These are phyloP conservation scores for Zonotrichia albicollis DNA, from an alignment of 2,797 vertebrate species.

Conservation along the genomic window DNA sequence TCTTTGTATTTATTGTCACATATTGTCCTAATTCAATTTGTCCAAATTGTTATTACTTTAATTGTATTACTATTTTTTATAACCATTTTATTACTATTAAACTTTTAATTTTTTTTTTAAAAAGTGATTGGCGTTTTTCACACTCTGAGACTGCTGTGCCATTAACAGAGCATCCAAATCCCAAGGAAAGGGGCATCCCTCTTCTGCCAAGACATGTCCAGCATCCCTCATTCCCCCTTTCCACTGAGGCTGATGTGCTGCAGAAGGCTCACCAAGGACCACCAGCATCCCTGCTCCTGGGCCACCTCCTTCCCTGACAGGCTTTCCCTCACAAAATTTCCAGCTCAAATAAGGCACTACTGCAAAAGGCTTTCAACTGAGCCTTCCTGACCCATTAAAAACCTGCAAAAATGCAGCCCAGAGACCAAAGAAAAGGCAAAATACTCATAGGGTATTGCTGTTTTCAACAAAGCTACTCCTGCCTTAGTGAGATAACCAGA, in stretches of 20 bases:
- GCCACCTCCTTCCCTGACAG: neutral
- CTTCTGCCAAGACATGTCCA: neutral
- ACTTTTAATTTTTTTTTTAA: too few relatives aligned
- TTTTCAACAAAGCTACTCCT: neutral
- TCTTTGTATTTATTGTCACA: too few relatives aligned
- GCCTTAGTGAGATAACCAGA: neutral
- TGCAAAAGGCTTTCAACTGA: neutral
- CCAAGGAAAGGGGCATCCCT: neutral
- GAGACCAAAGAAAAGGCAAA: neutral
- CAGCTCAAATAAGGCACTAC: neutral
- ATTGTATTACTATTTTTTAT: too few relatives aligned
- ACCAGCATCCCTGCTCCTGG: neutral
- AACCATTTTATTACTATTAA: too few relatives aligned
- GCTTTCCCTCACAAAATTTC: neutral
- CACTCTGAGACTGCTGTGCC: neutral
- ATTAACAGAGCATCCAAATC: neutral
- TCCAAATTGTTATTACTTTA: too few relatives aligned
- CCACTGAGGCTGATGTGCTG: accelerated
- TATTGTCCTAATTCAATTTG: too few relatives aligned
- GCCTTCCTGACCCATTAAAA: neutral
- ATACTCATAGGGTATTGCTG: neutral
- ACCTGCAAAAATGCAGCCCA: neutral
- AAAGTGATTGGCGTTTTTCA: too few relatives aligned
- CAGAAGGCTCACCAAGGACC: neutral
- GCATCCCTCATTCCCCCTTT: neutral